These are phyloP conservation scores for Rhinichthys osculus DNA, from an alignment of 2,797 vertebrate species.

Conservation along the genomic window DNA sequence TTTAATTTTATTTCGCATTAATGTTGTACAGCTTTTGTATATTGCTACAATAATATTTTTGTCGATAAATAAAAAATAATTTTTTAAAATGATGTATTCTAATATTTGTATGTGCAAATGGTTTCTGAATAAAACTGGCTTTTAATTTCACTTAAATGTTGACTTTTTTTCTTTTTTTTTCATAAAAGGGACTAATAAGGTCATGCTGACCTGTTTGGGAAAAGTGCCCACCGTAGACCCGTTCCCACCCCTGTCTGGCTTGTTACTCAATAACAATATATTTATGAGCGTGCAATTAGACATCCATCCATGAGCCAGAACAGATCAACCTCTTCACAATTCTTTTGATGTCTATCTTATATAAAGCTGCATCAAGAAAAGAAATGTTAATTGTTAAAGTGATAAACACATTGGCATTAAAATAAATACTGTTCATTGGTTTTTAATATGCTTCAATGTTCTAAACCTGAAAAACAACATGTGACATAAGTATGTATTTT, in stretches of 20 bases:
- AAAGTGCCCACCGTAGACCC: constrained; percentile 56
- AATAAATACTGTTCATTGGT: constrained; percentile 39
- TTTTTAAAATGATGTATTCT: not conserved
- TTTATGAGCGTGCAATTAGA: constrained; percentile 78
- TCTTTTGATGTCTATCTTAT: constrained; percentile 68
- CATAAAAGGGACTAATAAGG: not conserved
- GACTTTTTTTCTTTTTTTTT: not conserved
- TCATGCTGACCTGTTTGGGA: constrained; percentile 7
- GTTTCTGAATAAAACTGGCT: not conserved
- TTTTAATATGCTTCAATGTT: constrained; percentile 47
- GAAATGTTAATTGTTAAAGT: constrained; percentile 59
- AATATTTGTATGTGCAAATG: not conserved
- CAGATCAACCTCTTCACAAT: constrained; percentile 72
- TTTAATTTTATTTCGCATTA: not conserved
- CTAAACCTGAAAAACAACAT: constrained; percentile 9
- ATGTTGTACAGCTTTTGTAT: constrained; percentile 6
- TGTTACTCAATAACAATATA: constrained; percentile 80
- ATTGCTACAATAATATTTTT: not conserved
- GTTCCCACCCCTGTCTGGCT: constrained; percentile 35
- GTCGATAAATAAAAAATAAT: not conserved
- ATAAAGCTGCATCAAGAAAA: constrained; percentile 59
- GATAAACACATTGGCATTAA: constrained; percentile 53
- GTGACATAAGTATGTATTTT: not conserved
- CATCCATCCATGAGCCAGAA: constrained; percentile 64
- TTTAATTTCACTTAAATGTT: not conserved